These are phyloP conservation scores for Magallana ariakensis DNA, from an alignment of 1,140 invertebrate species.

Conservation along the genomic window DNA sequence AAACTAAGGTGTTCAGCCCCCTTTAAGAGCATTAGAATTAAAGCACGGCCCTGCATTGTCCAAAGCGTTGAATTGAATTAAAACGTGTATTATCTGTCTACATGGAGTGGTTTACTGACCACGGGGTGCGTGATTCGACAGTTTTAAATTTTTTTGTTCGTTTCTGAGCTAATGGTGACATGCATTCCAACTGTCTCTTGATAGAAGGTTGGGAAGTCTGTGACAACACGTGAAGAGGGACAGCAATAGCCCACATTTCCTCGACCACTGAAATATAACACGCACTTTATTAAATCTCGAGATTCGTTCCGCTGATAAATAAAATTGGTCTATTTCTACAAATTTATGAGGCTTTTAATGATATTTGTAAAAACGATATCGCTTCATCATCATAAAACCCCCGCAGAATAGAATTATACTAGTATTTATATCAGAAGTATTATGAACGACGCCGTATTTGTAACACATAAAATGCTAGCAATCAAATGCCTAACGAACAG, in stretches of 20 bases:
- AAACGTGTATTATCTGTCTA: not conserved
- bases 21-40: slow-evolving; percentile 30
- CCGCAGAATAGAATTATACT: no score
- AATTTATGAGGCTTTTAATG: not conserved
- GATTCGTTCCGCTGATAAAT: not conserved
- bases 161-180: not conserved
- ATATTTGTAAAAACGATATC: no score
- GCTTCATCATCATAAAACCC: no score
- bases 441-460: no score
- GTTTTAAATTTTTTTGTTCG: not conserved
- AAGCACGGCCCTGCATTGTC: slow-evolving; percentile 22
- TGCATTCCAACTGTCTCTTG: not conserved
- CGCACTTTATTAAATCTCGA: not conserved
- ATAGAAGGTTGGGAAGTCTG: no score
- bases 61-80: slow-evolving; percentile 9
- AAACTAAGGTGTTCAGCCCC: not conserved
- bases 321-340: not conserved
- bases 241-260: no score
- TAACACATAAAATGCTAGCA: no score
- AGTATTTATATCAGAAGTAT: no score
- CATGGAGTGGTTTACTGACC: slow-evolving; percentile 25
- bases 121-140: slow-evolving; percentile 12
- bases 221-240: no score
- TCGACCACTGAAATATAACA: not conserved
- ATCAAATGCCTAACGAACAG: no score